Evolutionary conservation across 1,140 invertebrate species (phyloP).

Genomic region (Pantala flavescens): DNA sequence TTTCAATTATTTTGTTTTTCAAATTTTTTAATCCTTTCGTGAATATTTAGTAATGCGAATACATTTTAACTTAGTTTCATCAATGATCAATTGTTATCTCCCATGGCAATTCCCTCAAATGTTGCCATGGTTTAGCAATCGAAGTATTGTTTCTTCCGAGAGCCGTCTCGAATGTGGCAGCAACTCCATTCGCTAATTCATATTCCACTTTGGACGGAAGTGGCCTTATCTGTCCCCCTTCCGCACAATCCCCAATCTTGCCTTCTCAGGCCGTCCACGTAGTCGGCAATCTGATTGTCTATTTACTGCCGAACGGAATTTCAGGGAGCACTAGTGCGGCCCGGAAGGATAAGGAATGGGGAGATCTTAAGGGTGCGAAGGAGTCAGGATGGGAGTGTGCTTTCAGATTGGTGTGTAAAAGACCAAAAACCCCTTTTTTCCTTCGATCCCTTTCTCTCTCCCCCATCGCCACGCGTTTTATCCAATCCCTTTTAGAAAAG

Average conservation of each 20-base stretch:
- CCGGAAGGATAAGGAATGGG: neutral
- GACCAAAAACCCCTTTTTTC: neutral
- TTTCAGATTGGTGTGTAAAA: neutral
- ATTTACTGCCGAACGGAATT: constrained; percentile 1
- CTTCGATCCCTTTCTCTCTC: neutral
- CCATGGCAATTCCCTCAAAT: too few relatives aligned
- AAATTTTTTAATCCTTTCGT: too few relatives aligned
- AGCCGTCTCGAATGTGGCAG: too few relatives aligned
- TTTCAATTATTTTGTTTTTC: too few relatives aligned
- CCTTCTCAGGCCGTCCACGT: neutral
- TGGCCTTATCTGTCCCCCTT: neutral
- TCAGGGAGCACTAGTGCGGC: neutral
- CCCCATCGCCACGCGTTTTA: neutral
- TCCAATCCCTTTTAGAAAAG: neutral
- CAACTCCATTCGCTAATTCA: neutral
- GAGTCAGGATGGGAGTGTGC: neutral
- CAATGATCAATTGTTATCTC: too few relatives aligned
- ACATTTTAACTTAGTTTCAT: too few relatives aligned
- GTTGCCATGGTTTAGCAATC: too few relatives aligned
- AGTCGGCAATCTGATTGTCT: neutral
- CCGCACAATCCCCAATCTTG: neutral
- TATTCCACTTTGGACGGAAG: constrained; percentile 5
- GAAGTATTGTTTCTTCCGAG: too few relatives aligned
- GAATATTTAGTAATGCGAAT: too few relatives aligned
- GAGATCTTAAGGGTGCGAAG: neutral